A percentile compares a stretch with the other conserved stretches of the same genome.
These are phyloP conservation scores for Chrysaora quinquecirrha DNA, from an alignment of 30 jellyfish, hydroid and myxozoan species.

Conservation along the genomic window DNA sequence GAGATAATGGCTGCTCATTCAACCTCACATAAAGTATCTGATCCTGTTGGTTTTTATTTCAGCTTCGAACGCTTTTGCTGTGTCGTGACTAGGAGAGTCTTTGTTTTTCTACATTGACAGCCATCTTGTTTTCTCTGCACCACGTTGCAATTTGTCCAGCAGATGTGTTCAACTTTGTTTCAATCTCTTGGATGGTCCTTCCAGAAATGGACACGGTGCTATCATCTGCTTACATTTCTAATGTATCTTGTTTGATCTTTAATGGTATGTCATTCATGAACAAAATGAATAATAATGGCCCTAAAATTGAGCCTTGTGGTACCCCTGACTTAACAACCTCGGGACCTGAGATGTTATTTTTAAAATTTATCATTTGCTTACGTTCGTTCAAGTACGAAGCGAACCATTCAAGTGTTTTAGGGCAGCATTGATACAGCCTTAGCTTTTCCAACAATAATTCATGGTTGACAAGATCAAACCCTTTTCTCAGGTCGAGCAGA, in stretches of 20 bases:
- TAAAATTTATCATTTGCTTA: constrained; percentile 45
- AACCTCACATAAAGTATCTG: too few relatives aligned
- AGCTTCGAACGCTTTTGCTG: constrained; percentile 68
- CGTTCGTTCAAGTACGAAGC: constrained; percentile 56
- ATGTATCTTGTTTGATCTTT: constrained; percentile 39
- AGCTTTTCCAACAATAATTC: too few relatives aligned
- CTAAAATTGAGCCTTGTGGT: constrained; percentile 72
- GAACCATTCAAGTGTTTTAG: constrained; percentile 60
- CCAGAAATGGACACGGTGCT: too few relatives aligned
- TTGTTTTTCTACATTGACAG: constrained; percentile 42
- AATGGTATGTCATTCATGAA: constrained; percentile 56
- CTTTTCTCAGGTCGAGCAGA: too few relatives aligned
- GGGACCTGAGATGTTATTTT: constrained; percentile 68
- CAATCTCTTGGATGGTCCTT: too few relatives aligned
- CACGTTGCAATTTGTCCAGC: constrained; percentile 60
- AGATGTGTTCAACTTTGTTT: constrained; percentile 55
- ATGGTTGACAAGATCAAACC: too few relatives aligned
- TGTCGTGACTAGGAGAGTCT: constrained; percentile 60
- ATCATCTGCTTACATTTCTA: constrained; percentile 60
- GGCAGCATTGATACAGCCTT: constrained; percentile 63
- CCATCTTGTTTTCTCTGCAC: too few relatives aligned
- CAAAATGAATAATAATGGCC: constrained; percentile 69
- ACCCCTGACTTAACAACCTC: constrained; percentile 77
- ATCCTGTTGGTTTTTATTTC: constrained; percentile 61
- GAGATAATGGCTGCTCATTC: constrained; percentile 72